Evolutionary conservation across 2,113 vertebrate genomes (phyloP).

Genomic region (Speoplatyrhinus poulsoni): DNA sequence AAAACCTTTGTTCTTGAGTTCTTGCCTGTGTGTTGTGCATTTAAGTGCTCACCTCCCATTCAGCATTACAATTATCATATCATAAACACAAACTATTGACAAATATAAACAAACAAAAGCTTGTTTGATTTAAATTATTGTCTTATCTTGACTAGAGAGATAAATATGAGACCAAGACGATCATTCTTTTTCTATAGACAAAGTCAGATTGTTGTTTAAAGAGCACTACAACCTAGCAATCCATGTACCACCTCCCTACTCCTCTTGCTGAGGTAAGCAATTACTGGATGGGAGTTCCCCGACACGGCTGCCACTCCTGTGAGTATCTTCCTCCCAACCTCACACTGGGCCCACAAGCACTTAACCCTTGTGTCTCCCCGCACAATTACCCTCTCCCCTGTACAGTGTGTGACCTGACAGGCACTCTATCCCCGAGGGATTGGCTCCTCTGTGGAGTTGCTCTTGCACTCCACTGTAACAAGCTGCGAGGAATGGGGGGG

Average conservation of each 20-base stretch:
- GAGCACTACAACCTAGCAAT: too few relatives aligned
- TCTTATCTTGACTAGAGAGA: too few relatives aligned
- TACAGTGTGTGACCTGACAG: constrained; percentile 28
- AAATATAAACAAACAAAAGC: too few relatives aligned
- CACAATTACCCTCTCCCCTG: constrained; percentile 26
- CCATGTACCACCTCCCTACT: not conserved
- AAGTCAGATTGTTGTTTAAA: too few relatives aligned
- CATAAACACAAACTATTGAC: too few relatives aligned
- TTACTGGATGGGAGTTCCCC: constrained; percentile 13
- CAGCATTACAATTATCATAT: too few relatives aligned
- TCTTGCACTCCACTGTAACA: constrained; percentile 34
- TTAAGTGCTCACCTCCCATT: too few relatives aligned
- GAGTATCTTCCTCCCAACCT: constrained; percentile 17
- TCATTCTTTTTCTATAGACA: too few relatives aligned
- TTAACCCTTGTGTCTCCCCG: constrained; percentile 4
- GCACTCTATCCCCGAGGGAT: constrained; percentile 27
- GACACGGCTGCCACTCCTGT: constrained; percentile 19
- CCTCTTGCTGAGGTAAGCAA: constrained; percentile 27
- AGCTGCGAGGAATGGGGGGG: constrained; percentile 25
- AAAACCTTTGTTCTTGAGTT: too few relatives aligned
- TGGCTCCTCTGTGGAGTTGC: constrained; percentile 28
- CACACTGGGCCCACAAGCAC: constrained; percentile 17
- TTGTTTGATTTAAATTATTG: too few relatives aligned
- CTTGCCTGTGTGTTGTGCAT: too few relatives aligned
- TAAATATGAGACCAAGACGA: too few relatives aligned